phyloP scores from a whole-genome alignment of 1,140 invertebrate species.

The Bombus affinis region DNA sequence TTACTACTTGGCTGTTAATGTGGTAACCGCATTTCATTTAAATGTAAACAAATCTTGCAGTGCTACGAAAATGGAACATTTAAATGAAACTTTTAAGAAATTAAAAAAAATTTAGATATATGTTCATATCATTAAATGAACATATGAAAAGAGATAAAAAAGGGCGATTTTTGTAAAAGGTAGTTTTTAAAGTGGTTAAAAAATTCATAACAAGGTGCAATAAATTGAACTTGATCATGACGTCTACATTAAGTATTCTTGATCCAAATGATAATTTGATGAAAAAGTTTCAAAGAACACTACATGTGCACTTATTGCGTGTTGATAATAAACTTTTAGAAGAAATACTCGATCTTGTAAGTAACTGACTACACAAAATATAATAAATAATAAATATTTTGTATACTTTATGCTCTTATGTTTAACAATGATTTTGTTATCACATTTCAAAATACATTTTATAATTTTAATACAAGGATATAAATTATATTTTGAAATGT shows the following conservation, averaged over 20 bases:
- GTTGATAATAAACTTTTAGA: conserved; percentile 83
- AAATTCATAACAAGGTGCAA: background rate
- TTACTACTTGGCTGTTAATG: background rate
- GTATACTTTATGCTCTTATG: background rate
- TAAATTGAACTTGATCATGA: conserved; percentile 1
- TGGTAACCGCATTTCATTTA: background rate
- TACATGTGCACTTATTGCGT: conserved; percentile 84
- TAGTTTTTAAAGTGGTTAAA: background rate
- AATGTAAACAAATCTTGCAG: background rate
- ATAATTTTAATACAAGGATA: too few relatives aligned
- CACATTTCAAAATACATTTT: background rate
- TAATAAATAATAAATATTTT: background rate
- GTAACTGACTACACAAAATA: background rate
- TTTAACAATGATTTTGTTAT: conserved; percentile 5
- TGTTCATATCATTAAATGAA: background rate
- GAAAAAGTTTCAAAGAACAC: conserved; percentile 85
- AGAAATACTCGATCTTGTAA: conserved; percentile 85
- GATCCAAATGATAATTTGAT: conserved; percentile 87
- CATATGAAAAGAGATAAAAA: background rate
- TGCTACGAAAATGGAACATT: background rate
- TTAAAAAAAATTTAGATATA: background rate
- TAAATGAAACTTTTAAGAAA: background rate
- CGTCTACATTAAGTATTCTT: conserved; percentile 74
- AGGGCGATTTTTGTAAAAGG: background rate
- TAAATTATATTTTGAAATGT: too few relatives aligned